Evolutionary conservation across 2,888 invertebrate species (phyloP), one percentile per base, ranked within the genome.

Genomic region (Sipha maydis): DNA sequence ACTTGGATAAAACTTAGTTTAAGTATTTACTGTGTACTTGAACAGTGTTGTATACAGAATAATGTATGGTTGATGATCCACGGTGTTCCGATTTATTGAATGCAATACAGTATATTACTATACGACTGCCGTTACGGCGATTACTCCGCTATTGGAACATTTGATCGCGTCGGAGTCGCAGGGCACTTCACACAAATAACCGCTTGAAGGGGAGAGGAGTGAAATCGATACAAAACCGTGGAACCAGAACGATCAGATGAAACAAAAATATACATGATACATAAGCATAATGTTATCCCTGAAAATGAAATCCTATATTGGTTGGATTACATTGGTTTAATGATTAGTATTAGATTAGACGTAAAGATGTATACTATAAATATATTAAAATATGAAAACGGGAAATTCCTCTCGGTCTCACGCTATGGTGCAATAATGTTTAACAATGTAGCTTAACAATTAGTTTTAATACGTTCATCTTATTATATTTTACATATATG

Each of bases 61-160:
- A 14, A 11, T 48, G 48, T 14, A 48, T 14, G 14, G 61, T 25
- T 61, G 21, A 61, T 61, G 61, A 28, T 41, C 76, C 38, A 28
- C 3, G 48, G 48, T 48, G n/a, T 77, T 77, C 76, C 48, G 76
- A 77, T 77, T 77, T 77, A 48, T 77, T 19, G 48, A 77, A 77
- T 0, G 77, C 8, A 28, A 48, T 48, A 14, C 48, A 48, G 14
- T 14, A 2, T 48, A 28, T 61, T 61, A 21, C 1, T 61, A 61
- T 5, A 25, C 3, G 61, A 61, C 61, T 19, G 3, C 4, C 61
- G 25, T 61, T 48, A 14, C 25, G 25, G 21, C 25, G 25, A 61
- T 61, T 61, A 77, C 77, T 19, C 28, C 48, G 19, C 77, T 28
- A 28, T 77, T 19, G 21, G n/a, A 77, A 77, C 28, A 48, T 48